Percentiles rank a stretch among this genome's conserved stretches.
Evolutionary conservation across 2,888 invertebrate species (phyloP).

Genomic region (Drosophila gaucha): DNA sequence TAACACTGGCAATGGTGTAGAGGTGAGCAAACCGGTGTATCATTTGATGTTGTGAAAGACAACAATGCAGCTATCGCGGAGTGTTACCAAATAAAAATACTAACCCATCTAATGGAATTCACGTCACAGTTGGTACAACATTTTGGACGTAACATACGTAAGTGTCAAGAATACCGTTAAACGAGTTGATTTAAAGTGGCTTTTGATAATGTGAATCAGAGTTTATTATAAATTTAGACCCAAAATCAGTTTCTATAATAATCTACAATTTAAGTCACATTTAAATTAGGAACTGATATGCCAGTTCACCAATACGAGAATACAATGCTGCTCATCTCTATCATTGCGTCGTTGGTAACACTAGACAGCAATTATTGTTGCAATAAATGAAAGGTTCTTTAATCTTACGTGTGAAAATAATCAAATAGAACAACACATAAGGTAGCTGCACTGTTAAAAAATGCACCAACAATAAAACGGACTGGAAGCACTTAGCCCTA

Average conservation of each 20-base stretch:
- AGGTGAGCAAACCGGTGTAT: conserved; percentile 21
- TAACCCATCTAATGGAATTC: neutral
- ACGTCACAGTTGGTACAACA: neutral
- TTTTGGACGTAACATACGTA: no score
- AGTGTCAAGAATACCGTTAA: neutral
- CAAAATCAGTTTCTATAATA: neutral
- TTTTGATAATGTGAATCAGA: neutral
- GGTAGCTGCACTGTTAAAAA: conserved; percentile 28
- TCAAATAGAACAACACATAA: conserved; percentile 18
- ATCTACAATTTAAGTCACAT: neutral
- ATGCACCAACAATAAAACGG: conserved; percentile 49
- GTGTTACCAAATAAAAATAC: neutral
- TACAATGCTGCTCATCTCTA: conserved; percentile 32
- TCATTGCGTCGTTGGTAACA: conserved; percentile 28
- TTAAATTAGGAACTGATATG: conserved; percentile 8
- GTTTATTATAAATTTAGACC: neutral
- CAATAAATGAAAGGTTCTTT: conserved; percentile 55
- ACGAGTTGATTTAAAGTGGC: neutral
- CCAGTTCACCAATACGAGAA: conserved; percentile 13
- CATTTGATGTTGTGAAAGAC: neutral
- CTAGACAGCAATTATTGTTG: conserved; percentile 45
- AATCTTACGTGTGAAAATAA: conserved; percentile 70
- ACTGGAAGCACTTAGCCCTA: conserved; percentile 18
- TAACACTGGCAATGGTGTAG: conserved; percentile 25
- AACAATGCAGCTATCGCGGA: neutral